phyloP scores from a whole-genome alignment of 2,888 invertebrate genomes.

The Pherbina coryleti region DNA sequence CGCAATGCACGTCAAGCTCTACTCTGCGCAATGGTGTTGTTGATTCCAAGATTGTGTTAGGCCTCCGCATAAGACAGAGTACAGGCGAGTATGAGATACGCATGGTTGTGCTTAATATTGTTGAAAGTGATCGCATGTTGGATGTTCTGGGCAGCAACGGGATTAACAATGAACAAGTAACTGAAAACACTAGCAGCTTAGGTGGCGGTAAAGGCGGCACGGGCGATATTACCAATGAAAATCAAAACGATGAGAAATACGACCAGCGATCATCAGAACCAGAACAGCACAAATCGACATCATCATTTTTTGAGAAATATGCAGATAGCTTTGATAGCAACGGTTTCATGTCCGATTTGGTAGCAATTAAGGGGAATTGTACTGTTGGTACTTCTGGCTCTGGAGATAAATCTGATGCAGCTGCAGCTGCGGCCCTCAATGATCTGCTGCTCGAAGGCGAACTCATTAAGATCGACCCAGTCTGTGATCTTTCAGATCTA shows the following conservation, averaged over 20 bases:
- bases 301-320: slow-evolving; percentile 62
- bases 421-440: slow-evolving; percentile 36
- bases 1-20: slow-evolving; percentile 61
- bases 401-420: slow-evolving; percentile 51
- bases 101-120: slow-evolving; percentile 62
- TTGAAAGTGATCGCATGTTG: slow-evolving; percentile 57
- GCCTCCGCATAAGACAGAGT: slow-evolving; percentile 60
- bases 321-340: slow-evolving; percentile 66
- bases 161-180: slow-evolving; percentile 9
- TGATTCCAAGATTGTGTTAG: slow-evolving; percentile 64
- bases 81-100: slow-evolving; percentile 58
- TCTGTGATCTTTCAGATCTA: slow-evolving; percentile 55
- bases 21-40: slow-evolving; percentile 63
- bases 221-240: slow-evolving; percentile 54
- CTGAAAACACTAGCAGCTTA: slow-evolving; percentile 18
- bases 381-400: slow-evolving; percentile 49
- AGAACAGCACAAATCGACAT: slow-evolving; percentile 51
- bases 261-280: background rate
- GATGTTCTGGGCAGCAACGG: slow-evolving; percentile 51
- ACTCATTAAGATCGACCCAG: slow-evolving; percentile 39
- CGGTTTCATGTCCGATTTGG: slow-evolving; percentile 61
- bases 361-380: slow-evolving; percentile 52
- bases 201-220: slow-evolving; percentile 41
- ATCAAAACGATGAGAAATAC: slow-evolving; percentile 57
- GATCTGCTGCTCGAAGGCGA: slow-evolving; percentile 54